These are phyloP conservation scores for Sebastes iracundus DNA, from an alignment of 2,797 vertebrate genomes.

Conservation along the genomic window DNA sequence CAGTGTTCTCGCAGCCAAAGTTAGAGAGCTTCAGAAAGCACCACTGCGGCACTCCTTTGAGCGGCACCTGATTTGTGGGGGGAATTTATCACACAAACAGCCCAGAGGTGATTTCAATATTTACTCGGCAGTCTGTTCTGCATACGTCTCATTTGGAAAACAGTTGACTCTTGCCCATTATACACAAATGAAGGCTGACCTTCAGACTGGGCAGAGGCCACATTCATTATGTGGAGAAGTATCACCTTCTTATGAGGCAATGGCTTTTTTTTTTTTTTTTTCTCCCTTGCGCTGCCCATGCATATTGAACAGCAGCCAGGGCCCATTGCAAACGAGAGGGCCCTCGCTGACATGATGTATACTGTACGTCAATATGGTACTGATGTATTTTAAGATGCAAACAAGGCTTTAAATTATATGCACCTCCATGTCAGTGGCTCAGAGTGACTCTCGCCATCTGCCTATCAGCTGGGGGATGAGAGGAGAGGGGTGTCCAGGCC, in stretches of 20 bases:
- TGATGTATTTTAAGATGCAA: slow-evolving; percentile 99
- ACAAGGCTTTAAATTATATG: slow-evolving; percentile 99
- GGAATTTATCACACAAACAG: slow-evolving; percentile 82
- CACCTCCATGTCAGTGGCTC: slow-evolving; percentile 95
- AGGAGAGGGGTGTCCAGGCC: slow-evolving; percentile 83
- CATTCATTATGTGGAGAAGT: slow-evolving; percentile 86
- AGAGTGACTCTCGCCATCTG: slow-evolving; percentile 95
- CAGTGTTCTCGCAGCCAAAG: slow-evolving; percentile 48
- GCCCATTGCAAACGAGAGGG: slow-evolving; percentile 83
- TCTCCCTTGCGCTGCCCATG: slow-evolving; percentile 67
- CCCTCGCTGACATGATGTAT: slow-evolving; percentile 94
- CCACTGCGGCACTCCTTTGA: slow-evolving; percentile 65
- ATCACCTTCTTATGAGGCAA: slow-evolving; percentile 80
- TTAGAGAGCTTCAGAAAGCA: slow-evolving; percentile 63
- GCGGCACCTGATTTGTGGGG: slow-evolving; percentile 77
- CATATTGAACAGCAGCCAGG: slow-evolving; percentile 85
- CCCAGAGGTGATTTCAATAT: slow-evolving; percentile 85
- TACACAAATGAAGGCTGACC: slow-evolving; percentile 98
- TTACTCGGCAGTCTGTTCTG: slow-evolving; percentile 81
- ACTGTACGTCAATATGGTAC: slow-evolving; percentile 99
- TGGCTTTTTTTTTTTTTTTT: slow-evolving; percentile 34
- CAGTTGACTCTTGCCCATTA: slow-evolving; percentile 88
- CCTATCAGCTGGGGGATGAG: slow-evolving; percentile 97
- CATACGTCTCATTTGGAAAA: slow-evolving; percentile 89
- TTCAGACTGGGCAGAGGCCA: slow-evolving; percentile 87